These are phyloP conservation scores for Cyrtonyx montezumae DNA, from an alignment of 2,113 vertebrate species.

Conservation along the genomic window DNA sequence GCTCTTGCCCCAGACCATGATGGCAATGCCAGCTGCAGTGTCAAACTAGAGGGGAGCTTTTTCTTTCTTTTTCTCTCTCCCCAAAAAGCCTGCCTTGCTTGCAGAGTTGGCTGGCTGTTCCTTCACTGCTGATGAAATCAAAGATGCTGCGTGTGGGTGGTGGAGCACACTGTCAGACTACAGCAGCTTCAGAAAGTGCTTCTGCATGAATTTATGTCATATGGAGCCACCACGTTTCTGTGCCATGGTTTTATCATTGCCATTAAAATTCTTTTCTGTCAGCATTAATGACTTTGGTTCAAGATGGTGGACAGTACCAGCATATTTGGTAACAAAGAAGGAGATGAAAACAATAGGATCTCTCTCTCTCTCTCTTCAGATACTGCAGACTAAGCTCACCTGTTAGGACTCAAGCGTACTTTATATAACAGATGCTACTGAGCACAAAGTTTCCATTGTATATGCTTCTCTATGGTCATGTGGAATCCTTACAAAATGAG, in stretches of 20 bases:
- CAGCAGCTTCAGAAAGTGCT: background rate
- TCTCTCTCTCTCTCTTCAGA: background rate
- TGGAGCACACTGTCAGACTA: background rate
- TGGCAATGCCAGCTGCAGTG: background rate
- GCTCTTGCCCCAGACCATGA: background rate
- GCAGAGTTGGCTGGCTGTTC: background rate
- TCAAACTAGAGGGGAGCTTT: background rate
- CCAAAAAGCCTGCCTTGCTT: background rate
- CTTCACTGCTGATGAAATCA: background rate
- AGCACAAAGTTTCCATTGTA: constrained; percentile 29
- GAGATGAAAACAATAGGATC: background rate
- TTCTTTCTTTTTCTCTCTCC: background rate
- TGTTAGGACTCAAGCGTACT: background rate
- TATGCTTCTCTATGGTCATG: background rate
- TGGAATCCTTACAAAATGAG: background rate
- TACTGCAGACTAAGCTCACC: background rate
- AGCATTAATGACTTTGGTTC: background rate
- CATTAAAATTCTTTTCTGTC: background rate
- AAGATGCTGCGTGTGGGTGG: background rate
- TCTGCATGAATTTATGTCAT: background rate
- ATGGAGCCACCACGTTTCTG: background rate
- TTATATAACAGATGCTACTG: background rate
- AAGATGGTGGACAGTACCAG: background rate
- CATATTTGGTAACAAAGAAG: background rate
- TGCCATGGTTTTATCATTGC: background rate